Evolutionary conservation across 2,888 invertebrate genomes (phyloP).

Genomic region (Pinctada fucata): DNA sequence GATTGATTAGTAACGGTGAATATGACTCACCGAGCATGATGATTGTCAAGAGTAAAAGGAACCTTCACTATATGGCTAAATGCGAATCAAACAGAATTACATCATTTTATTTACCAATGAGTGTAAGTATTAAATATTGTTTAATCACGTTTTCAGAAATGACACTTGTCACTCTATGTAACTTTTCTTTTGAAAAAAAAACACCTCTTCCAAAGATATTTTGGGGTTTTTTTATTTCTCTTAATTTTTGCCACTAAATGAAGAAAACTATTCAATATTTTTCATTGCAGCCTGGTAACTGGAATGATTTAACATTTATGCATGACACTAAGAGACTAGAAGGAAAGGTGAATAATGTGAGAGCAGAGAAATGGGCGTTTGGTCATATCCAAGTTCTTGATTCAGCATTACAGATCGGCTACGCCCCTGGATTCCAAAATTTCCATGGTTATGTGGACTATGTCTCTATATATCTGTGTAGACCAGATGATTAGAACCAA

Average conservation of each 20-base stretch:
- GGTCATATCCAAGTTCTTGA: conserved; percentile 44
- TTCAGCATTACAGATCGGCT: conserved; percentile 51
- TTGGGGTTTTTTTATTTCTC: too few species aligned
- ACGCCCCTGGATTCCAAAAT: conserved; percentile 26
- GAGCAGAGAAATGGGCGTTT: conserved; percentile 38
- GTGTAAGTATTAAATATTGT: conserved; percentile 16
- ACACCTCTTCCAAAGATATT: too few species aligned
- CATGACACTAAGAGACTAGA: conserved; percentile 49
- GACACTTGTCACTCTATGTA: too few species aligned
- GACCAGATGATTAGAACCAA: conserved; percentile 1
- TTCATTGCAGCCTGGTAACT: conserved; percentile 45
- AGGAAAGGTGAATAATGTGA: conserved; percentile 47
- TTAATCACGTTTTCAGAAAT: too few species aligned
- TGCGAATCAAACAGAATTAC: conserved; percentile 16
- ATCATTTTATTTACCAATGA: conserved; percentile 26
- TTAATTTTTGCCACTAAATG: too few species aligned
- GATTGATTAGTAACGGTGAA: conserved; percentile 39
- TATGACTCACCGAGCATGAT: conserved; percentile 27
- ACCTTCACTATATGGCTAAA: conserved; percentile 36
- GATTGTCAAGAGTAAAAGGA: conserved; percentile 29
- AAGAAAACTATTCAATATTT: neutral
- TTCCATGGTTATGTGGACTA: conserved; percentile 33
- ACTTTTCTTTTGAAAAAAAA: too few species aligned
- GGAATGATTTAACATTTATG: conserved; percentile 53
- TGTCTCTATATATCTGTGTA: conserved; percentile 28